A percentile compares a stretch with the other conserved stretches of the same genome.
Conservation (phyloP, 2,113 vertebrate genomes). For the Platichthys flesus region DNA sequence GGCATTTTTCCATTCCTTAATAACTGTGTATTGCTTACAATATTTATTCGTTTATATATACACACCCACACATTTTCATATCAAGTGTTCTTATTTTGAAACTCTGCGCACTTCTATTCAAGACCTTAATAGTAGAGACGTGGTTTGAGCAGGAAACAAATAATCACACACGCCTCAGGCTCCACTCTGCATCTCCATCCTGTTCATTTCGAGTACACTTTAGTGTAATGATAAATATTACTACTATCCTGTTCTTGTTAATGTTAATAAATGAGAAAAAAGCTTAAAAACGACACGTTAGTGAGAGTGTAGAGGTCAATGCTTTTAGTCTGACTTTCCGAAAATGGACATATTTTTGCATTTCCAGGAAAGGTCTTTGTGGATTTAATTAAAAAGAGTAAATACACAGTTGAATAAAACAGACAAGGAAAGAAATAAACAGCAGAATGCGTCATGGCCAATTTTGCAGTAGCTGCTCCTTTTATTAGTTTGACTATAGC, state of each 20-base stretch:
- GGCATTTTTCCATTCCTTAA: slow-evolving; percentile 6
- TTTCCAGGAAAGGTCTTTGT: not conserved
- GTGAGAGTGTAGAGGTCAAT: slow-evolving; percentile 16
- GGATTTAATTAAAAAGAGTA: not conserved
- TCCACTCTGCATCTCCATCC: not conserved
- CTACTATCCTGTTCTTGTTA: not conserved
- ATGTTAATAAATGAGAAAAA: not conserved
- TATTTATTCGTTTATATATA: slow-evolving; percentile 10
- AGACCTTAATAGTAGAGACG: too few species aligned
- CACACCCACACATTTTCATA: slow-evolving; percentile 19
- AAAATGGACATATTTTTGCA: slow-evolving; percentile 6
- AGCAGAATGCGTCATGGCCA: not conserved
- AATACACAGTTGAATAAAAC: not conserved
- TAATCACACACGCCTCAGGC: slow-evolving; percentile 21
- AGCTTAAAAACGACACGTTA: not conserved
- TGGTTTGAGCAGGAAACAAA: not conserved
- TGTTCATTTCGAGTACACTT: slow-evolving; percentile 12
- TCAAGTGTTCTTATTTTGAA: slow-evolving; percentile 23
- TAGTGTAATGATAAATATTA: slow-evolving; percentile 14
- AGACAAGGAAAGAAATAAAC: not conserved
- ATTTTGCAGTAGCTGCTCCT: not conserved
- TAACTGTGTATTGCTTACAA: not conserved
- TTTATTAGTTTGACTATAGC: not conserved
- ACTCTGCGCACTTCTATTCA: not conserved
- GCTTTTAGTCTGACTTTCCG: slow-evolving; percentile 3